Evolutionary conservation across 2,888 invertebrate species (phyloP).

Genomic region (Mythimna loreyi): DNA sequence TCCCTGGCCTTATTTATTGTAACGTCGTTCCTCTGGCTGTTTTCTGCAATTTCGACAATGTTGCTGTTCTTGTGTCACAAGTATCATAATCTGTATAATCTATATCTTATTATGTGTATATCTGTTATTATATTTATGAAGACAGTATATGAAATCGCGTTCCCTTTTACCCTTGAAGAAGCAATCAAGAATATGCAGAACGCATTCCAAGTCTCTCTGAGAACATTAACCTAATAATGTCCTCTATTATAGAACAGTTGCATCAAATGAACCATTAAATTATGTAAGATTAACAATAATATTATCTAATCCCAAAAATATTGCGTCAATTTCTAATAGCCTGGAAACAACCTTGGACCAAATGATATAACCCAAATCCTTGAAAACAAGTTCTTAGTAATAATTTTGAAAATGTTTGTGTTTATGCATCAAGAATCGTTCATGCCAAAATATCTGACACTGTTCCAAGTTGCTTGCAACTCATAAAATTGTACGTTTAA

Average conservation of each 20-base stretch:
- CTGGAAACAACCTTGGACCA: conserved; percentile 31
- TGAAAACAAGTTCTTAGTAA: conserved; percentile 28
- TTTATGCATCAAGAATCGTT: conserved; percentile 40
- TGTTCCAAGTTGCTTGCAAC: conserved; percentile 37
- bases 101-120: no score
- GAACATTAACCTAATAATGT: conserved; percentile 14
- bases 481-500: conserved; percentile 49
- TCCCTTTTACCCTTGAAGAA: conserved; percentile 6
- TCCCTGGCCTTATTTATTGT: no score
- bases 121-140: neutral
- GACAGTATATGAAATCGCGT: neutral
- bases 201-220: neutral
- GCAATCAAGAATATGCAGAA: conserved; percentile 3
- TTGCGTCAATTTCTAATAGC: conserved; percentile 5
- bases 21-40: no score
- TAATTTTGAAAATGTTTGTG: conserved; percentile 39
- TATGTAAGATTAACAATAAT: neutral
- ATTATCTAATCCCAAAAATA: conserved; percentile 8
- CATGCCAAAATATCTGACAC: conserved; percentile 38
- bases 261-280: conserved; percentile 10
- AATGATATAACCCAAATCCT: conserved; percentile 45
- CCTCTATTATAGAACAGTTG: neutral
- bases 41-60: no score
- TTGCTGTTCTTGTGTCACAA: no score
- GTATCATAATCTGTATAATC: no score